These are phyloP conservation scores for Mythimna impura DNA, from an alignment of 2,888 invertebrate species.

Conservation along the genomic window DNA sequence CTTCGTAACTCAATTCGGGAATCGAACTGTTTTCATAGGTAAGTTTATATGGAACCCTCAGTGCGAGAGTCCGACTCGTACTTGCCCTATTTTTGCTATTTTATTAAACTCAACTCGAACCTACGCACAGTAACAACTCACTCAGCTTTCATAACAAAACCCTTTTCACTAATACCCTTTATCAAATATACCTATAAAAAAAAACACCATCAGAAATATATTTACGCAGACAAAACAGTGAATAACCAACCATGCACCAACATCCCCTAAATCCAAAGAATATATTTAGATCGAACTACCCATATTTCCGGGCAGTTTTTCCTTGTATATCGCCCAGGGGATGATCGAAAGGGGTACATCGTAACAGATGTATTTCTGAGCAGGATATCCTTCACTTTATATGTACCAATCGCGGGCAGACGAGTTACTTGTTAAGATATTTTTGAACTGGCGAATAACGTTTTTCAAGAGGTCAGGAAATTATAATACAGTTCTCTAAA, in stretches of 20 bases:
- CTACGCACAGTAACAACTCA: no score
- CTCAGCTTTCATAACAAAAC: neutral
- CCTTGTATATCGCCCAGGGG: constrained; percentile 56
- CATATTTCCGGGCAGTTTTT: constrained; percentile 57
- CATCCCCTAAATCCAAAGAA: constrained; percentile 29
- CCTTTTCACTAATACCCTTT: neutral
- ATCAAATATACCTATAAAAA: constrained; percentile 18
- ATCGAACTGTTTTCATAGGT: no score
- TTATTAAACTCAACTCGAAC: no score
- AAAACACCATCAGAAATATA: constrained; percentile 29
- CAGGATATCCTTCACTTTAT: constrained; percentile 18
- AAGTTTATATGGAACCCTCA: no score
- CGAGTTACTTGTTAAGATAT: constrained; percentile 10
- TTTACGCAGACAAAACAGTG: constrained; percentile 33
- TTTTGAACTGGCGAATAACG: neutral
- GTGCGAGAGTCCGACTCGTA: no score
- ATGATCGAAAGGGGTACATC: constrained; percentile 66
- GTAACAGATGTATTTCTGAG: constrained; percentile 59
- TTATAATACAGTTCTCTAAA: no score
- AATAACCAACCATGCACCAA: constrained; percentile 34
- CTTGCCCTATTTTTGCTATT: no score
- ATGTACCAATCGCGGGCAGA: constrained; percentile 1
- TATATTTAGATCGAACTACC: constrained; percentile 59
- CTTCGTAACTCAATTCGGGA: no score
- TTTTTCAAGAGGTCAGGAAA: neutral